Percentiles rank a stretch among this genome's conserved stretches.
phyloP scores from a whole-genome alignment of 1,140 invertebrate species.

The Lordiphosa clarofinis region DNA sequence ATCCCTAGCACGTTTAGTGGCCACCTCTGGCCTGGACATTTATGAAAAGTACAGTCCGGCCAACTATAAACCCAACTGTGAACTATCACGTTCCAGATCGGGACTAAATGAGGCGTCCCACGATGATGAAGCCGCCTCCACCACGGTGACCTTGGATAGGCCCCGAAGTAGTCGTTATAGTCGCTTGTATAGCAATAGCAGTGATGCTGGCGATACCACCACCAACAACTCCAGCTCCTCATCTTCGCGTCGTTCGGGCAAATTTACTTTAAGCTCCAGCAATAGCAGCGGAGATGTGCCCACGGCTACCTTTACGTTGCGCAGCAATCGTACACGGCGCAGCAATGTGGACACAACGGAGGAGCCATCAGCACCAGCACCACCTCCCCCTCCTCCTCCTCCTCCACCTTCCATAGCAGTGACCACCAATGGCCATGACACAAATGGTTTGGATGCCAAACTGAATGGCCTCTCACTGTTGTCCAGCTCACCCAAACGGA shows the following conservation, averaged over 20 bases:
- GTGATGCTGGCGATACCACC: constrained; percentile 23
- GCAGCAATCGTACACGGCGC: constrained; percentile 44
- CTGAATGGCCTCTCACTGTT: constrained; percentile 55
- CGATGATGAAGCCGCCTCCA: constrained; percentile 14
- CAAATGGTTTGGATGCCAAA: constrained; percentile 47
- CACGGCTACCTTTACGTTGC: constrained; percentile 66
- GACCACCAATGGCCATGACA: constrained; percentile 20
- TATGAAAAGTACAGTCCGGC: constrained; percentile 79
- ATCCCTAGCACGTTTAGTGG: constrained; percentile 76
- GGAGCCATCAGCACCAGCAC: background rate
- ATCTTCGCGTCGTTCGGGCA: constrained; percentile 33
- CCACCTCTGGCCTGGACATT: constrained; percentile 77
- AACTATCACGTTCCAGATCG: constrained; percentile 80
- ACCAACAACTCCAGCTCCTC: no score
- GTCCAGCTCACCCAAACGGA: constrained; percentile 52
- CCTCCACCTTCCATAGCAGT: constrained; percentile 16
- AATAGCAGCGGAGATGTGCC: constrained; percentile 66
- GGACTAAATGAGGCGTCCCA: constrained; percentile 41
- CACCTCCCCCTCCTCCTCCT: background rate
- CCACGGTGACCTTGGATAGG: constrained; percentile 60
- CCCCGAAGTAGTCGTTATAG: constrained; percentile 69
- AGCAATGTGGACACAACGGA: constrained; percentile 13
- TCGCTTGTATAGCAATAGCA: constrained; percentile 58
- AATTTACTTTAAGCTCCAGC: constrained; percentile 50
- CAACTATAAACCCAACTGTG: constrained; percentile 79